Conservation (phyloP, 2,888 invertebrate species). For the Agrotis segetum region DNA sequence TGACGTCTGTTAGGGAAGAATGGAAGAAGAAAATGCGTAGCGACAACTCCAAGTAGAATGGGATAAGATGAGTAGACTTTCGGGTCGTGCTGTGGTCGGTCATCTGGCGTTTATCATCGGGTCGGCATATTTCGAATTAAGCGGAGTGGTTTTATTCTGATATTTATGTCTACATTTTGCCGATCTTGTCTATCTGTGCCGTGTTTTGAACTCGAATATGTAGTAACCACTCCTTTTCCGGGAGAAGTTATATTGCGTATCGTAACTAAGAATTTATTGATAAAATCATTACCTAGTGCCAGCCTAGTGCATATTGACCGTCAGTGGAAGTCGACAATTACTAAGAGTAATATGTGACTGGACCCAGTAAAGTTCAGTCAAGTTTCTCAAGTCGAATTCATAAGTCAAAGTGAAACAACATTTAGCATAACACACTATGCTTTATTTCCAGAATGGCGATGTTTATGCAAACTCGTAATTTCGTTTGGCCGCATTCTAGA, state of each 20-base stretch:
- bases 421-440: constrained; percentile 14
- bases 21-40: too few relatives aligned
- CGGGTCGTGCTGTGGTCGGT: too few relatives aligned
- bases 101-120: too few relatives aligned
- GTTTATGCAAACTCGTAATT: constrained; percentile 65
- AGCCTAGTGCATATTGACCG: constrained; percentile 13
- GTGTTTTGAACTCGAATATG: too few relatives aligned
- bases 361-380: constrained; percentile 36
- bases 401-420: constrained; percentile 28
- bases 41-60: too few relatives aligned
- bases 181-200: too few relatives aligned
- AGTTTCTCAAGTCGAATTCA: constrained; percentile 37
- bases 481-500: constrained; percentile 49
- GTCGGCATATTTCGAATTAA: too few relatives aligned
- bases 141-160: too few relatives aligned
- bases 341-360: constrained; percentile 8
- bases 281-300: constrained; percentile 31
- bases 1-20: too few relatives aligned
- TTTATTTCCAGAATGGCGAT: constrained; percentile 45
- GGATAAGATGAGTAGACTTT: too few relatives aligned
- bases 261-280: constrained; percentile 37
- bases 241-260: not conserved
- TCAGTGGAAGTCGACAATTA: constrained; percentile 27
- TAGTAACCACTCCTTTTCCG: too few relatives aligned
- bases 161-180: too few relatives aligned